Conservation (phyloP, 2,113 vertebrate genomes). For the Pygoscelis antarcticus region DNA sequence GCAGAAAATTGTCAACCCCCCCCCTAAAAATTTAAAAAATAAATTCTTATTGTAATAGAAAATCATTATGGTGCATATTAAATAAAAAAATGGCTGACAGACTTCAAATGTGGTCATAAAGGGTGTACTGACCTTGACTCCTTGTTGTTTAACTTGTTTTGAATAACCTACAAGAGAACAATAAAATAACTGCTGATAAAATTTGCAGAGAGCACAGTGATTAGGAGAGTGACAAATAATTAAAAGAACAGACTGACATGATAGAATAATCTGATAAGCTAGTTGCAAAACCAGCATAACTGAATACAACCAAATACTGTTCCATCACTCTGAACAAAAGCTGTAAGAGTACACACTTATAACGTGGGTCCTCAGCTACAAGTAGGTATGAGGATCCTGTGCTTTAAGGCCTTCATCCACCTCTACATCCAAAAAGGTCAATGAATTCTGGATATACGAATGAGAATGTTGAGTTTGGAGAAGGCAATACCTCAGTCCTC, state of each 20-base stretch:
- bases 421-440: not conserved
- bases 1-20: no score
- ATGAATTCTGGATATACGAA: not conserved
- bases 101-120: not conserved
- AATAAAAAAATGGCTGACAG: not conserved
- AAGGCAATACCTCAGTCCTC: not conserved
- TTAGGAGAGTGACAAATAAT: not conserved
- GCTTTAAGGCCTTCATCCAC: not conserved
- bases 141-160: not conserved
- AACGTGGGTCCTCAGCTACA: accelerated
- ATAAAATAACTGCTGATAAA: not conserved
- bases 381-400: not conserved
- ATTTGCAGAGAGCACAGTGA: not conserved
- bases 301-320: not conserved
- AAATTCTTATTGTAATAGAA: not conserved
- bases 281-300: not conserved
- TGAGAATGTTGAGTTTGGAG: not conserved
- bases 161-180: not conserved
- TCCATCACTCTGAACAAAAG: not conserved
- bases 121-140: not conserved
- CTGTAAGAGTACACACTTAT: not conserved
- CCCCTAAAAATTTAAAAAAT: not conserved
- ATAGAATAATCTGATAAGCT: not conserved
- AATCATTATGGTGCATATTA: not conserved
- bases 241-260: not conserved